These are phyloP conservation scores for Amazona guildingii DNA, from an alignment of 2,113 vertebrate species.

Conservation along the genomic window DNA sequence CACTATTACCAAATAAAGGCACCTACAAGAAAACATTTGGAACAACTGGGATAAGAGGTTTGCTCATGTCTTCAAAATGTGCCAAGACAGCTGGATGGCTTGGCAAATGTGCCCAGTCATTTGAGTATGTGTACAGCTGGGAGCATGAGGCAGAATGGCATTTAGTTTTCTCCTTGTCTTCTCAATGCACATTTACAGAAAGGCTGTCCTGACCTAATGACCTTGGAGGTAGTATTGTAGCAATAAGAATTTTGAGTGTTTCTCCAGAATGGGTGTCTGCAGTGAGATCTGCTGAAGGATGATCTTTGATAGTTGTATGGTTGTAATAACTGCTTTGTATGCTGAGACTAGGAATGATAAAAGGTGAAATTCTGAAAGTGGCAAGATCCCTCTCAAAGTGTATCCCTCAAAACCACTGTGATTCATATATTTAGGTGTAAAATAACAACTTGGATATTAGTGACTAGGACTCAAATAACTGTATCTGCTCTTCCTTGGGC, in stretches of 20 bases:
- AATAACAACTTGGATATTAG: neutral
- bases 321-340: neutral
- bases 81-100: conserved; percentile 15
- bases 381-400: neutral
- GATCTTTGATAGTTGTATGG: neutral
- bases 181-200: neutral
- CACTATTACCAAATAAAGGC: neutral
- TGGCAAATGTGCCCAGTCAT: neutral
- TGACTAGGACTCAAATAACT: neutral
- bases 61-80: neutral
- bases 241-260: neutral
- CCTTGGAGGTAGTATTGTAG: neutral
- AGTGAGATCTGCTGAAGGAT: neutral
- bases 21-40: neutral
- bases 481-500: neutral
- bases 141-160: neutral
- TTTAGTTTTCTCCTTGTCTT: neutral
- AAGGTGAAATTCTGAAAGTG: neutral
- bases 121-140: neutral
- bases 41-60: neutral
- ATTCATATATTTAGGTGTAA: neutral
- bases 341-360: neutral
- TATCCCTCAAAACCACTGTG: neutral
- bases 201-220: neutral
- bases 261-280: neutral